Evolutionary conservation across 2,888 invertebrate genomes (phyloP), one percentile per base, ranked within the genome.

Genomic region (Erebia palarica): DNA sequence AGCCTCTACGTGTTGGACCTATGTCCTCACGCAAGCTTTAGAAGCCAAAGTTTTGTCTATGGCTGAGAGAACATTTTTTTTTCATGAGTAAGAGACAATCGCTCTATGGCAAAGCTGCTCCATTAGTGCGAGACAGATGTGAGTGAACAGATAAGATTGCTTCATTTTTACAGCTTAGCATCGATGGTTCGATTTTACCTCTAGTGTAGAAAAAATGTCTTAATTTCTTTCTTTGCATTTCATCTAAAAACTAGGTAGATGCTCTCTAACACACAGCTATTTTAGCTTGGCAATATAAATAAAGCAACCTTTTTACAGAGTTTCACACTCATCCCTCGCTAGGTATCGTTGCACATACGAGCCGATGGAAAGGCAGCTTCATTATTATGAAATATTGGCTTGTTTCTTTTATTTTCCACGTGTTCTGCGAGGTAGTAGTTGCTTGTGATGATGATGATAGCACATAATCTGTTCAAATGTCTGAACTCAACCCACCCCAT

Each of bases 391-490:
- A 60, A 42, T 9, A 60, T 60, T 60, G n/a, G n/a, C n/a, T 42
- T n/a, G 16, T 44, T 1, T 16, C n/a, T 44, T 42, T 8, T 60
- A 60, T 16, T 42, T 44, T 11, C 9, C 8, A 60, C 4, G 10
- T 60, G 60, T 60, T 60, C 60, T 60, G 60, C 3, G 42, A 60
- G n/a, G 60, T n/a, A 16, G 10, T 16, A 60, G 60, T 60, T 44
- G 42, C 44, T 60, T 7, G 60, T 60, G 60, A 16, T 44, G 11
- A 60, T 60, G 36, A 42, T 60, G 42, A 60, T 36, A 2, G 5
- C 16, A 18, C 8, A 18, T 3, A 36, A 36, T 36, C 36, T 36
- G 36, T 7, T 27, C 7, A 36, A 36, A 36, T 36, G 55, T 1
- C 55, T 55, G 55, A 55, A 9, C 1, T 3, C 9, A 10, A 16